A percentile compares a stretch with the other conserved stretches of the same genome.
Conservation (phyloP, 2,888 invertebrate species). For the Drosophila demipolita region DNA sequence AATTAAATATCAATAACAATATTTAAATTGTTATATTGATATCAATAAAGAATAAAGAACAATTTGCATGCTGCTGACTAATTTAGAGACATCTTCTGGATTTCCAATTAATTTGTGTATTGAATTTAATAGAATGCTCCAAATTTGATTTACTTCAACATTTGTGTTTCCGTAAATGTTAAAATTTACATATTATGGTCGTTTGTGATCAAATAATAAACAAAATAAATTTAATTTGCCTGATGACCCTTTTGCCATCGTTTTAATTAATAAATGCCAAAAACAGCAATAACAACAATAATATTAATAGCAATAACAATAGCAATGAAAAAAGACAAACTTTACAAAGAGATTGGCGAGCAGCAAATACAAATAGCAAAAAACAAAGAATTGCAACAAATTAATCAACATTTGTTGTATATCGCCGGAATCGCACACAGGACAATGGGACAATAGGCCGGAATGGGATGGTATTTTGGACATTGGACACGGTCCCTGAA, state of each 20-base stretch:
- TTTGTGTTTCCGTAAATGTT: slow-evolving; percentile 18
- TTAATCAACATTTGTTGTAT: slow-evolving; percentile 68
- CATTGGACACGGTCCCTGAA: slow-evolving; percentile 48
- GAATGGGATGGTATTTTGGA: slow-evolving; percentile 21
- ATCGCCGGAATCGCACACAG: slow-evolving; percentile 15
- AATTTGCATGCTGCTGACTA: neutral
- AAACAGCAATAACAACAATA: slow-evolving; percentile 27
- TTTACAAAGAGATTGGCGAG: slow-evolving; percentile 59
- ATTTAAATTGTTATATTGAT: neutral
- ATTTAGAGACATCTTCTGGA: slow-evolving; percentile 3
- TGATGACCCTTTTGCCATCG: slow-evolving; percentile 45
- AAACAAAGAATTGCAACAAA: slow-evolving; percentile 56
- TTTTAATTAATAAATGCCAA: slow-evolving; percentile 73
- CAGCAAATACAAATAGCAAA: slow-evolving; percentile 49
- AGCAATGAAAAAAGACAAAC: slow-evolving; percentile 31
- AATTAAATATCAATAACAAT: slow-evolving; percentile 5
- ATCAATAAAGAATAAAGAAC: slow-evolving; percentile 3
- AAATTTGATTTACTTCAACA: slow-evolving; percentile 26
- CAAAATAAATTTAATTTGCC: slow-evolving; percentile 34
- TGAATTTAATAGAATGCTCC: slow-evolving; percentile 22
- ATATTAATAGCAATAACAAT: slow-evolving; percentile 12
- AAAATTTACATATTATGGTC: slow-evolving; percentile 46
- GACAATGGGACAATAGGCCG: slow-evolving; percentile 2
- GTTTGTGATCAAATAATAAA: slow-evolving; percentile 35
- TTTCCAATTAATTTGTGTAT: slow-evolving; percentile 35